A percentile compares a stretch with the other conserved stretches of the same genome.
Conservation (phyloP, 1,140 invertebrate species). For the Zaprionus nigranus region DNA sequence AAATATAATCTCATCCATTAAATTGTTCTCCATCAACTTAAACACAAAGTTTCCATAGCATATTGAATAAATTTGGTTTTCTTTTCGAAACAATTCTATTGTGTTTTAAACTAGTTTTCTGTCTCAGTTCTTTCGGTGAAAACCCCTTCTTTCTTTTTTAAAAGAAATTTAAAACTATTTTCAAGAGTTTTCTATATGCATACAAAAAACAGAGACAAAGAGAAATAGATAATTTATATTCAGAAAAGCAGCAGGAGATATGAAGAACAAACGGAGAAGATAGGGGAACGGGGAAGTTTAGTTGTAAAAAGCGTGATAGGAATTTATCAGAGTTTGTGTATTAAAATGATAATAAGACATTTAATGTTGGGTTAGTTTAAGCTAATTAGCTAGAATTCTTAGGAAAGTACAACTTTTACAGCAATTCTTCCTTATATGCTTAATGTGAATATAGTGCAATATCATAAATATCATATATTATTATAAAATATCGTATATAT, state of each 20-base stretch:
- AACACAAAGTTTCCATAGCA: not conserved
- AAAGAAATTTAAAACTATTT: conserved; percentile 12
- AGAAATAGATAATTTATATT: conserved; percentile 4
- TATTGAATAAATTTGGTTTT: not conserved
- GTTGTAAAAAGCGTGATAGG: not conserved
- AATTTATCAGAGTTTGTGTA: not conserved
- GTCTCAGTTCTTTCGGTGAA: not conserved
- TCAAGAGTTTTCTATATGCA: not conserved
- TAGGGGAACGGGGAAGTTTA: not conserved
- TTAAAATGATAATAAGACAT: not conserved
- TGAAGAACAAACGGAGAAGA: not conserved
- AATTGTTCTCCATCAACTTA: not conserved
- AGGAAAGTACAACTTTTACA: not conserved
- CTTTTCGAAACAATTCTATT: not conserved
- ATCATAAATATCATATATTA: no score
- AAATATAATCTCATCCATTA: not conserved
- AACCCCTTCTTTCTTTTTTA: not conserved
- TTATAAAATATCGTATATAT: no score
- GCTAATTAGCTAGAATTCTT: not conserved
- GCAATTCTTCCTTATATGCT: no score
- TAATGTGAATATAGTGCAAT: no score
- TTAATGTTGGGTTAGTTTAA: not conserved
- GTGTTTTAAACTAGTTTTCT: not conserved
- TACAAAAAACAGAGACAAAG: not conserved
- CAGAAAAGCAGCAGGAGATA: conserved; percentile 2